A percentile compares a stretch with the other conserved stretches of the same genome.
These are phyloP conservation scores for Cochlearius cochlearius DNA, from an alignment of 2,113 vertebrate genomes.

Conservation along the genomic window DNA sequence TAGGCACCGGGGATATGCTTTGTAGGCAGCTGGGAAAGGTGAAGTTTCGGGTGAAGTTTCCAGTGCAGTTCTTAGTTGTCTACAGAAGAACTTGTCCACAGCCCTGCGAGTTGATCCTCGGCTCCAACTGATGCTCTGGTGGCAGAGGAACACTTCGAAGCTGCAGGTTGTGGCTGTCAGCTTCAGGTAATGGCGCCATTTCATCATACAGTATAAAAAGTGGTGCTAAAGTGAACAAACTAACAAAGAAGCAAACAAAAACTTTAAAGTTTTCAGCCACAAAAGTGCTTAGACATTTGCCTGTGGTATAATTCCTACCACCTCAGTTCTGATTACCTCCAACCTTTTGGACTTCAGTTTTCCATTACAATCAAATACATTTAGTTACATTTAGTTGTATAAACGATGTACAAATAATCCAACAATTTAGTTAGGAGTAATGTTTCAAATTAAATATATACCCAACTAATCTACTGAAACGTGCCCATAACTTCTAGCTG, in stretches of 20 bases:
- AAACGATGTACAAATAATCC: background rate
- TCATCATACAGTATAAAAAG: background rate
- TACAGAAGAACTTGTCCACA: background rate
- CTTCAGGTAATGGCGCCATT: background rate
- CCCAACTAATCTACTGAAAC: background rate
- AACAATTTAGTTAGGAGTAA: background rate
- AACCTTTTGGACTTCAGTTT: background rate
- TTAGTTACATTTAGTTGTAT: background rate
- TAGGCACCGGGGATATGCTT: too few species aligned
- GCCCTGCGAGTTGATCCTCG: background rate
- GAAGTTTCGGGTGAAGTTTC: background rate
- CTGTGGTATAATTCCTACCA: background rate
- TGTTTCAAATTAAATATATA: background rate
- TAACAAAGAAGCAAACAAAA: background rate
- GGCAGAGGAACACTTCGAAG: background rate
- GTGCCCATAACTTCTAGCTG: background rate
- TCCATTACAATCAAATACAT: background rate
- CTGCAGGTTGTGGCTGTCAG: background rate
- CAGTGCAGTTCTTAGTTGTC: too few species aligned
- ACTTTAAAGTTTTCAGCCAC: background rate
- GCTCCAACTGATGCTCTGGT: background rate
- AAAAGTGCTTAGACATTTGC: background rate
- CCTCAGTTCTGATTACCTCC: background rate
- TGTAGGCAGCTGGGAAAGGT: rapidly evolving
- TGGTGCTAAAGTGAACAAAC: background rate